Evolutionary conservation across 2,113 vertebrate genomes (phyloP).

Genomic region (Excalfactoria chinensis): DNA sequence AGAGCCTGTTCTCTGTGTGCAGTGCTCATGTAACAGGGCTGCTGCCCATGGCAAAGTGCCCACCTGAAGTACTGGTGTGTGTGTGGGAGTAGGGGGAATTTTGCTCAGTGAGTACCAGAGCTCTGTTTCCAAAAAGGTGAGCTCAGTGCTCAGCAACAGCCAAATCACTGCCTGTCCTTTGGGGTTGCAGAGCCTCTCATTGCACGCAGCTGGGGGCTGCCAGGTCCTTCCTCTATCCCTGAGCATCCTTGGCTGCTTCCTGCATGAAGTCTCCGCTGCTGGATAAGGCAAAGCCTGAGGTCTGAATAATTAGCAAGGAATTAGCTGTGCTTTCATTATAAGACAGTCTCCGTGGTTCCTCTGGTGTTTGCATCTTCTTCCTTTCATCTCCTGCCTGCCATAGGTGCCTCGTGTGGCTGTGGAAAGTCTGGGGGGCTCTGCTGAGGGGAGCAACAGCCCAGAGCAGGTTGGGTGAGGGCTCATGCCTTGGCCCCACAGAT

Average conservation of each 20-base stretch:
- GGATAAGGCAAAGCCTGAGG: not conserved
- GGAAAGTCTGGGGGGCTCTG: not conserved
- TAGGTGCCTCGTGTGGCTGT: not conserved
- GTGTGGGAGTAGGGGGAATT: not conserved
- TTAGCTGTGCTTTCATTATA: slow-evolving; percentile 27
- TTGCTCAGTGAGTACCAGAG: fast-evolving
- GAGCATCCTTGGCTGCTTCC: not conserved
- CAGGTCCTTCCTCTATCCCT: not conserved
- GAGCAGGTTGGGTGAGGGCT: not conserved
- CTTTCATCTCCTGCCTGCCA: not conserved
- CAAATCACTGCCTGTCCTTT: fast-evolving
- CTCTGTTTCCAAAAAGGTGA: not conserved
- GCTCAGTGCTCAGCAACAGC: not conserved
- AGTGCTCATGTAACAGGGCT: not conserved
- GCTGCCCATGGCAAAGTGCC: not conserved
- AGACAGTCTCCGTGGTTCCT: not conserved
- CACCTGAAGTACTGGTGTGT: not conserved
- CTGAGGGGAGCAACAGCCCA: fast-evolving
- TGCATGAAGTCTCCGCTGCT: not conserved
- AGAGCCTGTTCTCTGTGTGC: not conserved
- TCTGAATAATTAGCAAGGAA: slow-evolving; percentile 53
- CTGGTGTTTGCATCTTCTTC: slow-evolving; percentile 25
- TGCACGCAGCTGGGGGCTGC: fast-evolving
- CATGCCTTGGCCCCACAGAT: fast-evolving
- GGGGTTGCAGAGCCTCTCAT: not conserved